Evolutionary conservation across 2,888 invertebrate species (phyloP).

Genomic region (Colostygia pectinataria): DNA sequence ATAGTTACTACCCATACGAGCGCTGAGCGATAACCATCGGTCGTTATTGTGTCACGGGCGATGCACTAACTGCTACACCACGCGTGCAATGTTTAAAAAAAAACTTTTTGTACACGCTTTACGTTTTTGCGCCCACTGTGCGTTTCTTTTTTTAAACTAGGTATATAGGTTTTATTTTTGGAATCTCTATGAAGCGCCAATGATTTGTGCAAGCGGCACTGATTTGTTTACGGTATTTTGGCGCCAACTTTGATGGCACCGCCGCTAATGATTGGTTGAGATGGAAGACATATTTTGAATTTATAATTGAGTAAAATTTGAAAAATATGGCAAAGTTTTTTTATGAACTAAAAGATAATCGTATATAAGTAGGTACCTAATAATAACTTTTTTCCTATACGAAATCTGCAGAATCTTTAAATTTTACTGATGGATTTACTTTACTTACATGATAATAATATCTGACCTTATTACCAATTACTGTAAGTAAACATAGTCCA

Average conservation of each 20-base stretch:
- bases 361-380: too few species aligned
- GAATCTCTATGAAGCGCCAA: slow-evolving; percentile 61
- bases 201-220: slow-evolving; percentile 62
- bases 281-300: slow-evolving; percentile 15
- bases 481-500: too few species aligned
- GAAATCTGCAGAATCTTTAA: too few species aligned
- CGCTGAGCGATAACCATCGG: slow-evolving; percentile 69
- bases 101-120: slow-evolving; percentile 27
- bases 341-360: too few species aligned
- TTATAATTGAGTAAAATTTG: slow-evolving; percentile 19
- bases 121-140: slow-evolving; percentile 47
- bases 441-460: too few species aligned
- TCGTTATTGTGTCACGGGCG: slow-evolving; percentile 75
- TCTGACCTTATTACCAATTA: too few species aligned
- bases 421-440: too few species aligned
- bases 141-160: slow-evolving; percentile 42
- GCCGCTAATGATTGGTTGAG: slow-evolving; percentile 46
- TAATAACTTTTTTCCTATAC: too few species aligned
- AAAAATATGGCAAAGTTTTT: not conserved
- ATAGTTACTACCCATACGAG: slow-evolving; percentile 16
- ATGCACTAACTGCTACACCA: slow-evolving; percentile 73
- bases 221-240: slow-evolving; percentile 54
- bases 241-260: slow-evolving; percentile 61
- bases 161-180: slow-evolving; percentile 41
- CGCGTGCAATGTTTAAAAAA: slow-evolving; percentile 67